Evolutionary conservation across 2,888 invertebrate species (phyloP).

Genomic region (Spicauda simplicius): DNA sequence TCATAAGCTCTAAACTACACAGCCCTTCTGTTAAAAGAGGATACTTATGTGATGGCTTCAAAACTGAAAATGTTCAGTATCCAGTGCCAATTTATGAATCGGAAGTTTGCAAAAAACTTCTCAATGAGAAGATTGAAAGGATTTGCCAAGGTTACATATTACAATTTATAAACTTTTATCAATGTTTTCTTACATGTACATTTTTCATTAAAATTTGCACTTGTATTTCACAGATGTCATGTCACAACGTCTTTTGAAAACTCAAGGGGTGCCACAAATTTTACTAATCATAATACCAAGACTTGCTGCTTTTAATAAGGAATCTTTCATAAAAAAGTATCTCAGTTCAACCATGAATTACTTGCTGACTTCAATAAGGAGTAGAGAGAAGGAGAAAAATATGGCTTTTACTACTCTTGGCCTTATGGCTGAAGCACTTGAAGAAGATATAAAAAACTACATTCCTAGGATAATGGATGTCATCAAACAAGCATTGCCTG

Average conservation of each 20-base stretch:
- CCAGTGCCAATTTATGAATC: constrained; percentile 91
- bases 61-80: constrained; percentile 80
- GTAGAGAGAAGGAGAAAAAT: constrained; percentile 93
- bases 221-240: constrained; percentile 86
- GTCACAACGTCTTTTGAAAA: constrained; percentile 90
- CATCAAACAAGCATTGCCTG: constrained; percentile 90
- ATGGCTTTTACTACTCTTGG: constrained; percentile 96
- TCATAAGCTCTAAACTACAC: constrained; percentile 85
- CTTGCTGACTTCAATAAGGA: constrained; percentile 89
- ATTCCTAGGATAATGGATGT: constrained; percentile 94
- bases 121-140: constrained; percentile 92
- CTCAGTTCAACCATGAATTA: constrained; percentile 91
- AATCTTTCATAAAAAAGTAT: constrained; percentile 91
- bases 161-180: neutral
- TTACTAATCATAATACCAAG: constrained; percentile 95
- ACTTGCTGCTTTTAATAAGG: constrained; percentile 96
- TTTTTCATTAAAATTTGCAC: neutral
- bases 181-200: constrained; percentile 7
- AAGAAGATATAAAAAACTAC: constrained; percentile 91
- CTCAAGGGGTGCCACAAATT: constrained; percentile 93
- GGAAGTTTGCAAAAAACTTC: constrained; percentile 92
- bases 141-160: constrained; percentile 86
- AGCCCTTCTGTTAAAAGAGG: constrained; percentile 85
- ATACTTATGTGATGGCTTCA: constrained; percentile 75
- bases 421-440: constrained; percentile 94